phyloP scores from a whole-genome alignment of 2,797 vertebrate genomes.

The Neopelma chrysocephalum region DNA sequence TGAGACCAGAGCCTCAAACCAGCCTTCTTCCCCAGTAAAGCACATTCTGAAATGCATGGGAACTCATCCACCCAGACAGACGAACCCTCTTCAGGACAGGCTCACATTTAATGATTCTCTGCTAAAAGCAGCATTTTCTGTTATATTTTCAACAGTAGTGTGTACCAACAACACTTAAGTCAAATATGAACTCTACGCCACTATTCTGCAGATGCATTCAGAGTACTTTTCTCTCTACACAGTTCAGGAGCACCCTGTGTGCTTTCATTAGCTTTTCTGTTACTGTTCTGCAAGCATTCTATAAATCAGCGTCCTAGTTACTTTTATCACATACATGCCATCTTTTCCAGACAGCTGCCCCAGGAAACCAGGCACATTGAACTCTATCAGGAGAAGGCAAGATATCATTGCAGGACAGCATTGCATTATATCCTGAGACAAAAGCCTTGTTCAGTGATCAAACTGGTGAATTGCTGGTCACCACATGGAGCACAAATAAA shows the following conservation, averaged over 20 bases:
- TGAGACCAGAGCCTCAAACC: neutral
- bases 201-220: neutral
- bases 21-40: neutral
- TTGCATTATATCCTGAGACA: conserved; percentile 26
- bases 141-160: neutral
- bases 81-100: neutral
- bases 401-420: neutral
- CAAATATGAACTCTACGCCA: neutral
- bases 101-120: neutral
- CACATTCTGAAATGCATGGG: neutral
- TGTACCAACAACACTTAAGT: neutral
- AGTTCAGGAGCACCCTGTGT: neutral
- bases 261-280: neutral
- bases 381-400: conserved; percentile 28
- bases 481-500: neutral
- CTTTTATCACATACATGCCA: neutral
- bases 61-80: neutral
- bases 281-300: neutral
- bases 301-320: neutral
- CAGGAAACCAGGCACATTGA: neutral
- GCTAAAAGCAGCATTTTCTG: neutral
- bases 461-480: neutral
- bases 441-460: neutral
- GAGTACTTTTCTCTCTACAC: neutral
- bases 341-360: neutral